These are phyloP conservation scores for Meriones unguiculatus DNA, from an alignment of 2,113 vertebrate species.

Conservation along the genomic window DNA sequence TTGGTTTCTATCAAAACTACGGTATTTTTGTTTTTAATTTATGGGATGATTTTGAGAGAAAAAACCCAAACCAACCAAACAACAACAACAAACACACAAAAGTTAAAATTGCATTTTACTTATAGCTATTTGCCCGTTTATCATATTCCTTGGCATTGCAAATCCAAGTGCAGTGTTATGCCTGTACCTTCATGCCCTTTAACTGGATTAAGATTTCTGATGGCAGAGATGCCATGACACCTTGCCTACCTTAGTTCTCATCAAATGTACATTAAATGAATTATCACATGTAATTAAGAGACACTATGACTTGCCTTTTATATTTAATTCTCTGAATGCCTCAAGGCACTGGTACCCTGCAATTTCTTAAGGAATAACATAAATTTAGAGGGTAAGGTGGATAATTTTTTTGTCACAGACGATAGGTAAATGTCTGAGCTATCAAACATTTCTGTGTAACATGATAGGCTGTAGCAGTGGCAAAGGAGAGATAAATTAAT, in stretches of 20 bases:
- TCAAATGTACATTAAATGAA: neutral
- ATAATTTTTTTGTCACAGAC: neutral
- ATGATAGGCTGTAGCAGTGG: neutral
- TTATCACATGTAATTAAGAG: neutral
- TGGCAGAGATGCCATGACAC: neutral
- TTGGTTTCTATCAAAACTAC: neutral
- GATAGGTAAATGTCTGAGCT: neutral
- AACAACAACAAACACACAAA: no score
- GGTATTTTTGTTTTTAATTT: neutral
- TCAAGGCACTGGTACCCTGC: neutral
- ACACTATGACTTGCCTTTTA: neutral
- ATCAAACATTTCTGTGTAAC: conserved; percentile 1
- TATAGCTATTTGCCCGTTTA: neutral
- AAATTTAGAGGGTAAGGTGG: conserved; percentile 10
- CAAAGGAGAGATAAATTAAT: conserved; percentile 40
- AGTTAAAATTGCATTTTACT: neutral
- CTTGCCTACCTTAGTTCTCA: neutral
- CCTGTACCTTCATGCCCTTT: neutral
- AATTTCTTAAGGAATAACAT: conserved; percentile 33
- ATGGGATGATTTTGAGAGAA: neutral
- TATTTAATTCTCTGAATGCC: neutral
- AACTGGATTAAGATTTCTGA: neutral
- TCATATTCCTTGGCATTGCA: neutral
- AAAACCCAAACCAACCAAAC: no score
- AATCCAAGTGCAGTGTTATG: neutral